Evolutionary conservation across 2,888 invertebrate species (phyloP), one percentile per base, ranked within the genome.

Genomic region (Gonocerus acuteangulatus): DNA sequence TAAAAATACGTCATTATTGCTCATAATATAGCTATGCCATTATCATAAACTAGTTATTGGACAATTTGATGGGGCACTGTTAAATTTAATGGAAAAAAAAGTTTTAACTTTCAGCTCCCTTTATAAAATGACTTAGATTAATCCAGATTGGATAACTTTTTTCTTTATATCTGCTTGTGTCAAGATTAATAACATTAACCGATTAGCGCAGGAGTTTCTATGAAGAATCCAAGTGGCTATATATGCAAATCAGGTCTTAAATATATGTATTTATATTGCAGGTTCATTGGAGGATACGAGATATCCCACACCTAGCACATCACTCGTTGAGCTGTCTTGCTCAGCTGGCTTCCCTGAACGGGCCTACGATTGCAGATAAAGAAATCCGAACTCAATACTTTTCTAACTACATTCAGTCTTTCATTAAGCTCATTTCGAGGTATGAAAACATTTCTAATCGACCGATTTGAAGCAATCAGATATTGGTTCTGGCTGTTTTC

Each of bases 241-340:
- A n/a, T n/a, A n/a, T n/a, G n/a, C n/a, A n/a, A n/a, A n/a, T n/a
- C n/a, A n/a, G n/a, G n/a, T n/a, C n/a, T n/a, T n/a, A n/a, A n/a
- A n/a, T n/a, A n/a, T n/a, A n/a, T n/a, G n/a, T n/a, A n/a, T n/a
- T n/a, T n/a, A 6, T 27, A 9, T 68, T 67, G 11, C 63, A 76
- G 75, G 77, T 88, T 34, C 91, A 92, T 74, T 83, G 86, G 80
- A 87, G 88, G 76, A 85, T 92, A 3, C 79, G 91, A 48, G 80
- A 82, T 47, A 82, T 85, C 71, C 83, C 85, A 19, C 83, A 86
- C 47, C 77, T 92, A 69, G 82, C 86, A 7, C 86, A 86, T 71
- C 86, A 87, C 65, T 86, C 89, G 1, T 75, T 93, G 61, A 86
- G 82, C 57, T 92, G 93, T 73, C 77, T 95, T 48, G 85, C 87